These are phyloP conservation scores for Crotalus horridus DNA, from an alignment of 2,113 vertebrate species.

Conservation along the genomic window DNA sequence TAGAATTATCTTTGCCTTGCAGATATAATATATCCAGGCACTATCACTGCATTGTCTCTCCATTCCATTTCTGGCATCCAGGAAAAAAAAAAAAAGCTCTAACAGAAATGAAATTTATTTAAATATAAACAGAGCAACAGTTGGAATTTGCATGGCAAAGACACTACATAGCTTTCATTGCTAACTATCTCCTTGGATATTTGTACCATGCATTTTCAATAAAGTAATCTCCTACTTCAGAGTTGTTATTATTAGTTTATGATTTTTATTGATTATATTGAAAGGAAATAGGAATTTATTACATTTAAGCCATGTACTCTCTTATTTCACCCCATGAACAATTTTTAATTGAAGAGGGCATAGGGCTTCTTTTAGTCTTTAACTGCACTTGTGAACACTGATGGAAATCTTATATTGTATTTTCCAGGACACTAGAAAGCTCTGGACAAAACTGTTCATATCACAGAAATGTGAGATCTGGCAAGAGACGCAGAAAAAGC, in stretches of 20 bases:
- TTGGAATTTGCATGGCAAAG: conserved; percentile 2
- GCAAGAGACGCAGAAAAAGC: background rate
- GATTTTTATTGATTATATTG: conserved; percentile 1
- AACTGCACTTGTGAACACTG: background rate
- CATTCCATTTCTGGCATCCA: conserved; percentile 23
- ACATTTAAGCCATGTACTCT: conserved; percentile 1
- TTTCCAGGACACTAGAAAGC: conserved; percentile 1
- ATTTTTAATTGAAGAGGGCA: conserved; percentile 4
- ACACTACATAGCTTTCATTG: background rate
- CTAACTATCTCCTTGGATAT: background rate
- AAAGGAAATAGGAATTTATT: conserved; percentile 32
- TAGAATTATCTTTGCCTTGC: conserved; percentile 48
- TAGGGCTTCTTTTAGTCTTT: conserved; percentile 16
- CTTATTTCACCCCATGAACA: conserved; percentile 8
- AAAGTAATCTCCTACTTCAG: background rate
- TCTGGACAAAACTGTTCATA: conserved; percentile 21
- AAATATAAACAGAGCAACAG: background rate
- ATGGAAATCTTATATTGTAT: conserved; percentile 1
- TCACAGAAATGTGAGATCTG: background rate
- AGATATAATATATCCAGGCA: conserved; percentile 27
- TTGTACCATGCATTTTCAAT: conserved; percentile 2
- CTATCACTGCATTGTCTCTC: conserved; percentile 23
- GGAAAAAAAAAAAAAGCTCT: background rate
- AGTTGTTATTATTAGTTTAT: conserved; percentile 11
- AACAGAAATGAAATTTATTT: conserved; percentile 15